Percentiles rank a stretch among this genome's conserved stretches.
Evolutionary conservation across 2,113 vertebrate species (phyloP).

Genomic region (Notiomystis cincta): DNA sequence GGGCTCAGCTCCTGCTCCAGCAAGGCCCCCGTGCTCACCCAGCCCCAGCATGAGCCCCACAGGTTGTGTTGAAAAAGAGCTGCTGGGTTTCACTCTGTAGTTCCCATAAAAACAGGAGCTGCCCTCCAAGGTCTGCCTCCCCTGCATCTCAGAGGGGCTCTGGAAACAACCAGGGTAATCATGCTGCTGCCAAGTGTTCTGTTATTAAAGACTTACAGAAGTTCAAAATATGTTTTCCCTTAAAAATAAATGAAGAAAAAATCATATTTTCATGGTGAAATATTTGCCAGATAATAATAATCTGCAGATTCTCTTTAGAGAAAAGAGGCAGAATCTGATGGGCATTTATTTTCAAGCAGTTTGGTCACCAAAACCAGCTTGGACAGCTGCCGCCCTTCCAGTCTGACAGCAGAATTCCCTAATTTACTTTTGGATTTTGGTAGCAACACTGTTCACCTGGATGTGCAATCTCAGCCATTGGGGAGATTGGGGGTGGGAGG

Average conservation of each 20-base stretch:
- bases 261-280: neutral
- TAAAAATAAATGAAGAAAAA: neutral
- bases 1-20: neutral
- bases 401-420: neutral
- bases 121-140: neutral
- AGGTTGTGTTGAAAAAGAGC: neutral
- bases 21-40: neutral
- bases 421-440: neutral
- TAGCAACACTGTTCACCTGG: neutral
- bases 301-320: neutral
- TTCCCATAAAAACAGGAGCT: neutral
- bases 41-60: accelerated
- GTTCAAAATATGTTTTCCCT: neutral
- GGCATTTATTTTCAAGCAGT: neutral
- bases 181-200: neutral
- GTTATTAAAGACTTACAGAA: neutral
- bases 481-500: accelerated
- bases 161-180: neutral
- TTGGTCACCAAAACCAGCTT: neutral
- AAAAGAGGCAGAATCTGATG: neutral
- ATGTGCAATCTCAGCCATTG: neutral
- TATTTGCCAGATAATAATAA: neutral
- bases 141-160: neutral
- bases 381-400: neutral
- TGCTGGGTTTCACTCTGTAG: neutral